These are phyloP conservation scores for Coregonus sp. DNA, from an alignment of 2,797 vertebrate species.

Conservation along the genomic window DNA sequence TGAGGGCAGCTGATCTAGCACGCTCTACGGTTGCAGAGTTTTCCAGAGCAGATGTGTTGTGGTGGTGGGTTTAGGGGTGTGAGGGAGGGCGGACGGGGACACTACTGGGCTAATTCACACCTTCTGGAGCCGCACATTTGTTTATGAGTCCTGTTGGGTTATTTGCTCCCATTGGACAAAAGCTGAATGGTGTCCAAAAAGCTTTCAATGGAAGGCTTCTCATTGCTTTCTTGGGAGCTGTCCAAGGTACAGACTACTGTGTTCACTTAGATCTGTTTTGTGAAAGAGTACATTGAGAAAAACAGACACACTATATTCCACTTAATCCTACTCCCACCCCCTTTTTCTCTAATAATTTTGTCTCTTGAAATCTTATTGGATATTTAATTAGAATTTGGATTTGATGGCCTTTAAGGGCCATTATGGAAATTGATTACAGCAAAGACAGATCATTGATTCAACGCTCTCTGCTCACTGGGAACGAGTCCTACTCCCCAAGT, in stretches of 20 bases:
- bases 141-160: neutral
- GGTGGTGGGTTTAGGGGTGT: neutral
- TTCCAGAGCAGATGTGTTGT: neutral
- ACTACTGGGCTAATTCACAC: slow-evolving; percentile 4
- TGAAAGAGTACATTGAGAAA: neutral
- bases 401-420: neutral
- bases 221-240: neutral
- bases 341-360: neutral
- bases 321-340: neutral
- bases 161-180: neutral
- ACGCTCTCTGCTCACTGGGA: neutral
- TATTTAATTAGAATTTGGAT: neutral
- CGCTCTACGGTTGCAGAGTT: neutral
- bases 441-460: neutral
- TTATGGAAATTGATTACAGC: neutral
- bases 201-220: neutral
- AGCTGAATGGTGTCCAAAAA: neutral
- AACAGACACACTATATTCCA: slow-evolving; percentile 1
- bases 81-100: neutral
- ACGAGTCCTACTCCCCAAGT: neutral
- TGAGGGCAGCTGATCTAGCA: neutral
- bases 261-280: neutral
- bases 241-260: slow-evolving; percentile 1
- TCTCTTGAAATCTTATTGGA: neutral
- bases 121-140: slow-evolving; percentile 6